Evolutionary conservation across 1,140 invertebrate species (phyloP), one percentile per base, ranked within the genome.

Genomic region (Brachionus sp.): DNA sequence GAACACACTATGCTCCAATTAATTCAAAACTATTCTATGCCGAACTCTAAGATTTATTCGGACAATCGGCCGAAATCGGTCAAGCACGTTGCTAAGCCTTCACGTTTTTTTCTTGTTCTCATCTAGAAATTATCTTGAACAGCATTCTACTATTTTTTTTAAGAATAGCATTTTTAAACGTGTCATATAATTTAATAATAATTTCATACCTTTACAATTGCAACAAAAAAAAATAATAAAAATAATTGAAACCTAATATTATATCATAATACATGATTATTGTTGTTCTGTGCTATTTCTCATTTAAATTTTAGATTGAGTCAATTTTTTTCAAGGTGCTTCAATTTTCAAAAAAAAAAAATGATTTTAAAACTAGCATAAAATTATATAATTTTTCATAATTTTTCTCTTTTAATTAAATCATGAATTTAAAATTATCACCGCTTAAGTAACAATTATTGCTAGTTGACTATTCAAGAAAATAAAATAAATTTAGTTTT

Each of bases 1-100:
- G 35, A 44, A 70, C 66, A 70, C 33, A 70, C 35, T 70, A 70
- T 70, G 66, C 66, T 70, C 66, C 37, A 70, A 37, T 70, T 70
- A 70, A 66, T 66, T 12, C 33, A 37, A 37, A 35, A 19, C 50
- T 57, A 9, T 57, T 23, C 16, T n/a, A 16, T 19, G 19, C 19
- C 50, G 50, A 5, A 57, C 50, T 57, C 50, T 57, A 57, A 57
- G 19, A 23, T 57, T 57, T 57, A 57, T 57, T 19, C 50, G 50
- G 50, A 57, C 50, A 57, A 57, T 57, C n/a, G 50, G 29, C n/a
- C 44, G 0, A 57, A 23, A 23, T 57, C 50, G 50, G 50, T 57
- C 50, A 57, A 57, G 50, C 50, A 19, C 50, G 19, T 23, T 57
- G 50, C 39, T 42, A 42, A 57, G 50, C 50, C 50, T 57, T 57